Conservation (phyloP, 1,140 invertebrate species). For the Heliconius melpomene region DNA sequence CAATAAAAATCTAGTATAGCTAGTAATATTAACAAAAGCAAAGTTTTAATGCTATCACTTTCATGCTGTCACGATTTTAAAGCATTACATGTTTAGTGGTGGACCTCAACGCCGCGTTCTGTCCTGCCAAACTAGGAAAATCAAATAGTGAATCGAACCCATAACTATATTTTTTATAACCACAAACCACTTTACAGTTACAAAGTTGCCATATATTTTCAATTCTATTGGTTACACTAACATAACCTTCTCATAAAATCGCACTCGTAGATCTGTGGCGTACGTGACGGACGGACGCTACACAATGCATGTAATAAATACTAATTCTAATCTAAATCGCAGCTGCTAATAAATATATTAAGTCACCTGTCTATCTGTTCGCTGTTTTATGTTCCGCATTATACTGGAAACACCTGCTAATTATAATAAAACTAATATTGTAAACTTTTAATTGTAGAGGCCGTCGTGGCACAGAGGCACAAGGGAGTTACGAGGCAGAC, state of each 20-base stretch:
- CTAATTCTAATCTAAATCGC: slow-evolving; percentile 20
- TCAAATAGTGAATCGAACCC: too few species aligned
- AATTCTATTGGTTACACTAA: slow-evolving; percentile 12
- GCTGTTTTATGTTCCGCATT: background rate
- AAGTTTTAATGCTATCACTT: too few species aligned
- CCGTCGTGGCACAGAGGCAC: too few species aligned
- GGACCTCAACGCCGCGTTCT: too few species aligned
- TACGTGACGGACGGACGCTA: slow-evolving; percentile 18
- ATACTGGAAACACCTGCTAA: background rate
- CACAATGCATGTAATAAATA: slow-evolving; percentile 22
- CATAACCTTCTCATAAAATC: slow-evolving; percentile 18
- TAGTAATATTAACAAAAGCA: too few species aligned
- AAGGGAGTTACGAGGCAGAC: too few species aligned
- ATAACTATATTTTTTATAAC: too few species aligned
- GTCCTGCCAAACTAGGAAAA: too few species aligned
- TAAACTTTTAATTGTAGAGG: background rate
- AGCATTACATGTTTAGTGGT: too few species aligned
- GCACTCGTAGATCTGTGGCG: slow-evolving; percentile 16
- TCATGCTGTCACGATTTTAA: too few species aligned
- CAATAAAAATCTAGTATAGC: too few species aligned
- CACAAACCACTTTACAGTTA: too few species aligned
- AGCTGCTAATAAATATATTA: slow-evolving; percentile 27
- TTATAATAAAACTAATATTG: background rate
- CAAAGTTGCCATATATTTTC: background rate
- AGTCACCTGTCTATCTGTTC: slow-evolving; percentile 37